Evolutionary conservation across 2,797 vertebrate species (phyloP), one percentile per base, ranked within the genome.

Genomic region (Coilia nasus): DNA sequence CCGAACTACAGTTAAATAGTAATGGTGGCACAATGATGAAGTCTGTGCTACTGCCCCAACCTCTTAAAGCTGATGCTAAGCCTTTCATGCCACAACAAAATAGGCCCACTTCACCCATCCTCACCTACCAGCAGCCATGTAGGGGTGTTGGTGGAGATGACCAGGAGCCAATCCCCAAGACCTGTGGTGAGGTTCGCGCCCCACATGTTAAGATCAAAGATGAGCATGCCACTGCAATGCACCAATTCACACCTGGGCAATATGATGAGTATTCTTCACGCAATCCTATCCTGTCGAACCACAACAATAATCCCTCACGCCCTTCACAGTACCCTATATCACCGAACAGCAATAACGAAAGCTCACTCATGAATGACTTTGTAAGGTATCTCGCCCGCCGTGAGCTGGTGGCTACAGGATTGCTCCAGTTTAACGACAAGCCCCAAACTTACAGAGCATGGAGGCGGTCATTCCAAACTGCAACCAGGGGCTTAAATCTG

Each of bases 391-490:
- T 90, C 1, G 75, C 90, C 19, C 60, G 19, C 25, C 35, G 56
- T 57, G 83, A 90, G 82, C 87, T 90, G 21, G 62, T 67, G 3
- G n/a, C 62, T 28, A 67, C 62, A 28, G 23, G 62, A n/a, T 67
- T 67, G 1, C 78, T 90, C 3, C 87, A 91, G 21, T 92, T 90
- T 1, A 89, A 90, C 35, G 84, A 91, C 57, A 80, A 90, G 10
- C 87, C 86, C 0, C 57, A 92, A 17, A 88, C 50, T 21, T 92
- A 85, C 82, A 89, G 84, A 87, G 88, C 85, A 0, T 92, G 87
- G 87, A 82, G 84, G 56, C 9, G 0, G 0, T 90, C 83, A 0
- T 92, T 92, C 75, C 5, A 83, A 23, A 88, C 31, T 17, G 82
- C 83, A 31, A 25, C n/a, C 12, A n/a, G 14, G 0, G 87, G 64